Base-by-base conservation (phyloP, 2,888 invertebrate species). In the Lithophane semibrunnea region DNA sequence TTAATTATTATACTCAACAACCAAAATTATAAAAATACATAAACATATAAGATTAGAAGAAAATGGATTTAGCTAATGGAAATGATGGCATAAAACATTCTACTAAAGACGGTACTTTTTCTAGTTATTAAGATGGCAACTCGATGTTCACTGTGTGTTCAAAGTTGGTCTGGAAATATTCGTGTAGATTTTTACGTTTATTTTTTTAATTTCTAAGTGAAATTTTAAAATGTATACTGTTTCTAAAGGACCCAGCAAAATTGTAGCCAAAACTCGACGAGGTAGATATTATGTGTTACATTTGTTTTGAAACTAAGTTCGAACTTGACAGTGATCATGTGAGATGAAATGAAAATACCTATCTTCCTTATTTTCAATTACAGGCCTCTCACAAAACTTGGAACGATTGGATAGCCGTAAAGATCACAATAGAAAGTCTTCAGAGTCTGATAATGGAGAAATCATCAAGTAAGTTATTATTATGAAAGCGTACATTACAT, bases 201-300 rank as follows among this genome's bases (percentile, higher is more conserved):
- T 94, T 94, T 95, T 94, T 92, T 92, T 92, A 89, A 89, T 92
- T 93, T 93, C 93, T 92, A 91, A 90, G 91, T 91, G 90, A 95
- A 95, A 94, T 94, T 95, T 91, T 94, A 96, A 95, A 95, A 98
- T 98, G 98, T 98, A 98, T 97, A 98, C 98, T 93, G 98, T 98
- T 92, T 98, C 98, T 84, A 98, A 98, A 96, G 98, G 98, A 85
- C 98, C 98, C 84, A 98, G 98, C 96, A 98, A 98, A 97, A 98
- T 98, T 94, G 98, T 98, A 90, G 98, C 98, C 84, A 98, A 98
- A 97, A 98, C 98, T 87, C 97, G 98, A 91, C 97, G 98, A 97
- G 98, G 98, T 98, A 93, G 63, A 66, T 80, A 80, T 74, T 80
- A 65, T 29, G 47, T 71, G 61, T 42, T 29, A 72, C n/a, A 75